These are phyloP conservation scores for Ahaetulla prasina DNA, from an alignment of 2,113 vertebrate genomes.

Conservation along the genomic window DNA sequence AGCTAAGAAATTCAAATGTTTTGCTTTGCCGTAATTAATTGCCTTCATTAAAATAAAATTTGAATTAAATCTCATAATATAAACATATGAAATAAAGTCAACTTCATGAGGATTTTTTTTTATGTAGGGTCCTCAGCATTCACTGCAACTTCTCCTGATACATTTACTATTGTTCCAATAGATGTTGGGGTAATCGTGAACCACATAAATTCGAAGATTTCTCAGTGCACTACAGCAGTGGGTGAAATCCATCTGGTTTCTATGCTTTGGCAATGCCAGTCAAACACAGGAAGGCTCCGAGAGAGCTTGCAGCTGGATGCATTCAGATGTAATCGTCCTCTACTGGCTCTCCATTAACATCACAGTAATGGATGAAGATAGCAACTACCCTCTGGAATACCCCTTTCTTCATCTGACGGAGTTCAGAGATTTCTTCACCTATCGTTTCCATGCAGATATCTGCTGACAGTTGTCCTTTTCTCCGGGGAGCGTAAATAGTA, in stretches of 20 bases:
- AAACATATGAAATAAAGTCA: conserved; percentile 79
- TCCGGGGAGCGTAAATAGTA: conserved; percentile 93
- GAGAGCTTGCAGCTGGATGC: neutral
- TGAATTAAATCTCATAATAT: conserved; percentile 75
- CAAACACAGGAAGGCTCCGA: neutral
- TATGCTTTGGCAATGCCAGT: conserved; percentile 35
- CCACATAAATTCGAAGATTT: conserved; percentile 31
- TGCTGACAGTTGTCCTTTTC: conserved; percentile 94
- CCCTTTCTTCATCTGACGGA: conserved; percentile 84
- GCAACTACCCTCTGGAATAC: conserved; percentile 94
- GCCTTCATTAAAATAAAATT: conserved; percentile 73
- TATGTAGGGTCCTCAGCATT: conserved; percentile 75
- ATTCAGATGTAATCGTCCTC: conserved; percentile 93
- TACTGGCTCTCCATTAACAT: conserved; percentile 91
- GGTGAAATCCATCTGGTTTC: conserved; percentile 35
- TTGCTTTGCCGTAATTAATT: conserved; percentile 61
- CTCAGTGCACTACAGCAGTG: conserved; percentile 32
- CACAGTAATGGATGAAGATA: conserved; percentile 96
- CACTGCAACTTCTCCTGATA: conserved; percentile 67
- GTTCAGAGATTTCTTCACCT: conserved; percentile 95
- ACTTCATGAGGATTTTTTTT: conserved; percentile 67
- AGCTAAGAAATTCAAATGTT: conserved; percentile 61
- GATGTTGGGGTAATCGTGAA: conserved; percentile 36
- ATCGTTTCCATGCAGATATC: conserved; percentile 99
- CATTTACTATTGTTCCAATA: conserved; percentile 62